A percentile compares a stretch with the other conserved stretches of the same genome.
Evolutionary conservation across 2,888 invertebrate species (phyloP).

Genomic region (Pardosa pseudoannulata): DNA sequence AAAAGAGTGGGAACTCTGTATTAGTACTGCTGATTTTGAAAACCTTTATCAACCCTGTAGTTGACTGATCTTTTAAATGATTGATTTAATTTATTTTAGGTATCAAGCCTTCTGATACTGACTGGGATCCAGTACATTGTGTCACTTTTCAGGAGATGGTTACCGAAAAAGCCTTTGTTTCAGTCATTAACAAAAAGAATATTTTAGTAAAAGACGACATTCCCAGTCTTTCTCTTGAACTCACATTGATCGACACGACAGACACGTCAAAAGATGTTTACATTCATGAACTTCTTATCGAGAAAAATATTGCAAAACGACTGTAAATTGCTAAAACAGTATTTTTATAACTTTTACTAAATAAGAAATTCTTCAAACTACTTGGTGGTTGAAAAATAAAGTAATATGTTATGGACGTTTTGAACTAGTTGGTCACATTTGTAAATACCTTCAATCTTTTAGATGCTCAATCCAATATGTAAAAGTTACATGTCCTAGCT

Average conservation of each 20-base stretch:
- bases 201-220: conserved; percentile 81
- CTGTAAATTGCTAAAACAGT: not conserved
- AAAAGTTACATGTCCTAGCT: not conserved
- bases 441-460: not conserved
- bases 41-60: too few species aligned
- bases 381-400: too few species aligned
- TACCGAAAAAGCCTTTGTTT: conserved; percentile 84
- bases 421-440: not conserved
- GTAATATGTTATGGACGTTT: too few species aligned
- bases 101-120: conserved; percentile 80
- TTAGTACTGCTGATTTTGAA: too few species aligned
- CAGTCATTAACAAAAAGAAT: conserved; percentile 82
- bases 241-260: conserved; percentile 85
- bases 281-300: conserved; percentile 83
- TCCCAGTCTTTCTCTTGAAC: conserved; percentile 81
- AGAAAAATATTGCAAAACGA: conserved; percentile 81
- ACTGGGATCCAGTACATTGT: conserved; percentile 87
- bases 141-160: conserved; percentile 85
- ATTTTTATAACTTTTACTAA: conserved; percentile 1
- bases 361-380: not conserved
- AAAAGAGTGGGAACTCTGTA: too few species aligned
- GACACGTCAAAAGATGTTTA: conserved; percentile 82
- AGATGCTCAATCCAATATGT: not conserved
- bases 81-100: conserved; percentile 31
- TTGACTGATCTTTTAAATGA: too few species aligned